Evolutionary conservation across 1,140 invertebrate genomes (phyloP).

Genomic region (Mamestra configurata): DNA sequence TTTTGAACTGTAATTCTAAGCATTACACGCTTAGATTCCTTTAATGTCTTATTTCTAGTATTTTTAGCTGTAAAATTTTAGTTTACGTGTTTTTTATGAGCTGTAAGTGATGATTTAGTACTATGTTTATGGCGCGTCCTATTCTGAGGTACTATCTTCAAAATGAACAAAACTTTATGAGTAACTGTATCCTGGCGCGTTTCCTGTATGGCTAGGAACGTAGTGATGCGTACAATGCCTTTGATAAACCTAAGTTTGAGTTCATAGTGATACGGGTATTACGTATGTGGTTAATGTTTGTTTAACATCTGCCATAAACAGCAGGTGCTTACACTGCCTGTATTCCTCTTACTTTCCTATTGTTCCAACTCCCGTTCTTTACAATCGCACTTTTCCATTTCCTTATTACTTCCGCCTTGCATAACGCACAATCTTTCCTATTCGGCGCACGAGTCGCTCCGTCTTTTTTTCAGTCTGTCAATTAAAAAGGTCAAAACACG

Average conservation of each 20-base stretch:
- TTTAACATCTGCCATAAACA: conserved; percentile 12
- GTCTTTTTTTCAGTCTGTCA: conserved; percentile 44
- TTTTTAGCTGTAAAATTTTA: background rate
- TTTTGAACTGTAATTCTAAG: conserved; percentile 11
- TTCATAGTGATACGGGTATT: background rate
- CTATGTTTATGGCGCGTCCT: background rate
- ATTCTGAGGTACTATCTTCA: background rate
- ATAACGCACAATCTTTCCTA: conserved; percentile 43
- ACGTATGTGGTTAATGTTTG: background rate
- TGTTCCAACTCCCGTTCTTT: conserved; percentile 31
- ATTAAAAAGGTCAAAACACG: conserved; percentile 50
- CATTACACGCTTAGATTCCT: background rate
- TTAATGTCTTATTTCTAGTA: background rate
- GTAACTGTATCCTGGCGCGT: background rate
- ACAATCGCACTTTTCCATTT: conserved; percentile 43
- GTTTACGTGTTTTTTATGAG: background rate
- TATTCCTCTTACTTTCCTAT: conserved; percentile 40
- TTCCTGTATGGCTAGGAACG: background rate
- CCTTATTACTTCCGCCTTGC: conserved; percentile 47
- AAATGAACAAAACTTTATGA: background rate
- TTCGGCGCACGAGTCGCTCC: conserved; percentile 19
- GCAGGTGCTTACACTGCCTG: background rate
- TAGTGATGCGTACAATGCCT: background rate
- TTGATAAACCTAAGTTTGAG: background rate
- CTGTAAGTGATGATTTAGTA: background rate